Percentiles rank a stretch among this genome's conserved stretches.
These are phyloP conservation scores for Osmoderma eremita DNA, from an alignment of 2,888 invertebrate species.

Conservation along the genomic window DNA sequence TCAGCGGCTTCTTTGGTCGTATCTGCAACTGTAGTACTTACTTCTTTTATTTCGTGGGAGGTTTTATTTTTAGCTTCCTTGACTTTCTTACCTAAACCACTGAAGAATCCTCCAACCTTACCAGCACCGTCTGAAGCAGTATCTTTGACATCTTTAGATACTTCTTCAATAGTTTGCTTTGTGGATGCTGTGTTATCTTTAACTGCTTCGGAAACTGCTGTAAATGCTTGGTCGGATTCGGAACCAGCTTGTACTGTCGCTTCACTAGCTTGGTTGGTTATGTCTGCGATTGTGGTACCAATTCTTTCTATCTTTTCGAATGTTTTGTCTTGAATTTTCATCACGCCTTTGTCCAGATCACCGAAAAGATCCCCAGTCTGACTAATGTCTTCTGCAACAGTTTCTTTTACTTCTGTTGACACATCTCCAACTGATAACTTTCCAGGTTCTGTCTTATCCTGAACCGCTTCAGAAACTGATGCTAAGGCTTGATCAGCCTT, in stretches of 20 bases:
- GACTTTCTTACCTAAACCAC: constrained; percentile 43
- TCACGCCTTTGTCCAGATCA: constrained; percentile 40
- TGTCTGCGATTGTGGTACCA: constrained; percentile 1
- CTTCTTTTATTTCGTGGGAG: constrained; percentile 20
- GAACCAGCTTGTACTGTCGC: background rate
- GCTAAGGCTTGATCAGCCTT: background rate
- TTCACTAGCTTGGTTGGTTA: constrained; percentile 23
- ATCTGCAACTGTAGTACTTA: background rate
- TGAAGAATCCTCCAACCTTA: constrained; percentile 53
- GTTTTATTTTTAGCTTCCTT: constrained; percentile 33
- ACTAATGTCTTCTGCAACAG: background rate
- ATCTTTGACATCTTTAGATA: constrained; percentile 31
- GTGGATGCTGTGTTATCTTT: constrained; percentile 5
- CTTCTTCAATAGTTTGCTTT: constrained; percentile 13
- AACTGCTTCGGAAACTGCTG: constrained; percentile 30
- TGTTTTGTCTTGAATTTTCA: constrained; percentile 33
- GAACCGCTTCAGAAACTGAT: constrained; percentile 27
- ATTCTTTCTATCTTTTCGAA: constrained; percentile 12
- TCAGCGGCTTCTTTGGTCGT: constrained; percentile 28
- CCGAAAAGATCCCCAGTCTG: constrained; percentile 53
- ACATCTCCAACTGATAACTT: constrained; percentile 13
- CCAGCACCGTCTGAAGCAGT: constrained; percentile 6
- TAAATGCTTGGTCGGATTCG: constrained; percentile 4
- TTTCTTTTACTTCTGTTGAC: constrained; percentile 32
- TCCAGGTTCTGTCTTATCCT: constrained; percentile 6